Evolutionary conservation across 2,113 vertebrate species (phyloP).

Genomic region (Thymallus thymallus): DNA sequence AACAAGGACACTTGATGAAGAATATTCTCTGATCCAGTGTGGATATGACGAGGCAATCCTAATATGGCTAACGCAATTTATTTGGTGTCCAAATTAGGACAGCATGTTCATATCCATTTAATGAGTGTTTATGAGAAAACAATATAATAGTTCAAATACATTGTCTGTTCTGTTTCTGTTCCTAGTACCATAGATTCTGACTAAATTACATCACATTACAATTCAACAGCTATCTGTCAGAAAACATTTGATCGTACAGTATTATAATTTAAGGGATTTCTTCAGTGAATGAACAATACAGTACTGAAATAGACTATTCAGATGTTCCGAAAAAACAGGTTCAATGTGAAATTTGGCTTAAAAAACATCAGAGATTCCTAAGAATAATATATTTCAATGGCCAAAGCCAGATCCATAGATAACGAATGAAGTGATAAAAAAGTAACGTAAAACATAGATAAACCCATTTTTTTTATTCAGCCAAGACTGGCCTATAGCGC

Average conservation of each 20-base stretch:
- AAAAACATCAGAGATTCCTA: no score
- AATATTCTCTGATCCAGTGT: neutral
- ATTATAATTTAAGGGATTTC: no score
- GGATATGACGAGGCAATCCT: neutral
- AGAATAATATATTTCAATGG: neutral
- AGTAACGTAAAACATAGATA: neutral
- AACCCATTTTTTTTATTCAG: neutral
- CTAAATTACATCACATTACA: neutral
- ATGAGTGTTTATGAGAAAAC: neutral
- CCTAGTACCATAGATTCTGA: neutral
- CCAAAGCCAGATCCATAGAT: neutral
- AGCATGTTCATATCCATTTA: no score
- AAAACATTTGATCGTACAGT: no score
- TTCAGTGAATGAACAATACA: no score
- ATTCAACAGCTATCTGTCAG: neutral
- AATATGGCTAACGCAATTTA: neutral
- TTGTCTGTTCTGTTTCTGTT: neutral
- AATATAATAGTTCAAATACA: neutral
- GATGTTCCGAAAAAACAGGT: no score
- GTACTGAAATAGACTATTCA: no score
- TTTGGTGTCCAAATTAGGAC: no score
- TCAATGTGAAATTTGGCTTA: no score
- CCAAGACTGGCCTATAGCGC: neutral
- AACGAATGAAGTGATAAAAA: neutral
- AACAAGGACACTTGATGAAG: conserved; percentile 41